Base-by-base conservation (phyloP, 2,797 vertebrate genomes). In the Sarcophilus harrisii region DNA sequence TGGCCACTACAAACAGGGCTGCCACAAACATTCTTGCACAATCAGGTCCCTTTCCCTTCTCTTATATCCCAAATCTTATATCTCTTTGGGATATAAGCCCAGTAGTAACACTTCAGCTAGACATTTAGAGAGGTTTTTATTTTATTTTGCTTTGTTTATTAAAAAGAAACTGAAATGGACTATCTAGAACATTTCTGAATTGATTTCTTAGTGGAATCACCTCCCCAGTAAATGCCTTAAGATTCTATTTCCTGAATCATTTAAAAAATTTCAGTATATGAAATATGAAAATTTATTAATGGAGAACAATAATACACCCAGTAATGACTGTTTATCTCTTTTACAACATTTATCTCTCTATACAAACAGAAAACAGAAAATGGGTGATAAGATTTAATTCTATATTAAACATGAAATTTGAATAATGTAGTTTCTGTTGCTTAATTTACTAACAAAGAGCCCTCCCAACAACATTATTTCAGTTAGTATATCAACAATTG, bases 391-490 rank as follows among this genome's bases (percentile, higher is more conserved):
- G 0, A 54, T 55, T 95, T 93, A 93, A 94, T 0, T 73, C 8
- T 59, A 94, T 45, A 38, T 13, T 59, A 87, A 96, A 93, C 60
- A 94, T 95, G 29, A 90, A 94, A 92, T 66, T 90, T 12, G 66
- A 89, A 27, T 93, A 57, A 90, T 90, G 55, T 96, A 93, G 18
- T 89, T 93, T 96, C 38, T 73, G 1, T 95, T 58, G 90, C 30
- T 4, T 96, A 57, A 11, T 90, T 92, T 95, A 81, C 59, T 49
- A 95, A 73, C 58, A 94, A 73, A 73, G 49, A 16, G 1, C 60
- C 3, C 30, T 94, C n/a, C 5, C 10, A 92, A 12, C 94, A 92
- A 24, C 87, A 93, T 94, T 94, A 91, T 90, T 94, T 92, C 91
- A 58, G 1, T 73, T 91, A 4, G 8, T 92, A 54, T 6, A 57